These are phyloP conservation scores for Potorous gilbertii DNA, from an alignment of 2,797 vertebrate species.

Conservation along the genomic window DNA sequence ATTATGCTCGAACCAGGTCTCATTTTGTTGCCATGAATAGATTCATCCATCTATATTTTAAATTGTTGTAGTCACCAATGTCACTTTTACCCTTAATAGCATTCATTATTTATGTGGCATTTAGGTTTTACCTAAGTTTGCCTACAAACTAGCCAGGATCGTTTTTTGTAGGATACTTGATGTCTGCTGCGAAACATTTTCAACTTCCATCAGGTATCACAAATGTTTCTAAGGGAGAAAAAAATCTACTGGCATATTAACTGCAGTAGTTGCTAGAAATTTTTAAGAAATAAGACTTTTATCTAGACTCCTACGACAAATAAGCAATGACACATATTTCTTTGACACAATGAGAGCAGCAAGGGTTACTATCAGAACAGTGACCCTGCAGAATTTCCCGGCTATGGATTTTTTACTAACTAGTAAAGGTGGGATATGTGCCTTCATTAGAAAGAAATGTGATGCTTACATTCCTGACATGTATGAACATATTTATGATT, in stretches of 20 bases:
- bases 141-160: too few species aligned
- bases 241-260: background rate
- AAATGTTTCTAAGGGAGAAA: background rate
- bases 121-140: background rate
- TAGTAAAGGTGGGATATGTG: background rate
- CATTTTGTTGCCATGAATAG: background rate
- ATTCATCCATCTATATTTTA: background rate
- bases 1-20: background rate
- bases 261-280: background rate
- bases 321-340: background rate
- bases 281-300: background rate
- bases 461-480: background rate
- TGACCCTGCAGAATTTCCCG: background rate
- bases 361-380: background rate
- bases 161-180: background rate
- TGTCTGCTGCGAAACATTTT: background rate
- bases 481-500: background rate
- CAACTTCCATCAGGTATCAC: background rate
- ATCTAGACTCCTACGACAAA: background rate
- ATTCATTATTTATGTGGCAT: background rate
- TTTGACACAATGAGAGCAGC: background rate
- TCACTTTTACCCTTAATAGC: background rate
- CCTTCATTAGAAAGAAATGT: background rate
- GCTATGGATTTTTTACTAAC: background rate
- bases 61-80: background rate